Evolutionary conservation across 2,797 vertebrate species (phyloP), one percentile per base, ranked within the genome.

Genomic region (Pangasius sanitwongsei): DNA sequence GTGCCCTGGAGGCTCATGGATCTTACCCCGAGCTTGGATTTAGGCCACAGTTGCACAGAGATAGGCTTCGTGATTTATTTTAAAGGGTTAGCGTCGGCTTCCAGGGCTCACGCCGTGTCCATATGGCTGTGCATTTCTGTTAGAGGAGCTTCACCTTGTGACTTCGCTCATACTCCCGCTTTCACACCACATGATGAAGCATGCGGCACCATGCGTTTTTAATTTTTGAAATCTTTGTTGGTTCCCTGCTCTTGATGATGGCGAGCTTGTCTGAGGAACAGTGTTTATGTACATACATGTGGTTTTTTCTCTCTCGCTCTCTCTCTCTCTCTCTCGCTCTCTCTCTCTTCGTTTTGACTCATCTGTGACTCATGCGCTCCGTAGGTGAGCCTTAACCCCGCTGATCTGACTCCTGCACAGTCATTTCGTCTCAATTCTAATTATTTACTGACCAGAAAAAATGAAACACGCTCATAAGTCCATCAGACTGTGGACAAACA

Each of bases 351-450:
- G 78, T 61, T 90, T 81, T 90, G 78, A 90, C 78, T 90, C 90
- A 89, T 57, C 70, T 28, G 61, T 90, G 85, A 89, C 86, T 89
- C 88, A 70, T 83, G 8, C 75, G 7, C 25, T 31, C 25, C 20
- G 94, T 94, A 57, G 94, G 94, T 91, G 77, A 80, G 83, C 53
- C 94, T 93, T 90, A 94, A 94, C 5, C 48, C 48, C 0, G 20
- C 55, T 65, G 81, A 50, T 61, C 41, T 16, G 44, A 65, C 15
- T 70, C 53, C 18, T 72, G 89, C 85, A 74, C 80, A 86, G 87
- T 90, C 90, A 89, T 86, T 89, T 87, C 83, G 23, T 18, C 13
- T 8, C 57, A 5, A 3, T 12, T 50, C 48, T 41, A 48, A 4
- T 25, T 37, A 18, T 16, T 41, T 20, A n/a, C 82, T 44, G 65